A percentile compares a stretch with the other conserved stretches of the same genome.
Evolutionary conservation across 1,140 invertebrate species (phyloP).

Genomic region (Lordiphosa clarofinis): DNA sequence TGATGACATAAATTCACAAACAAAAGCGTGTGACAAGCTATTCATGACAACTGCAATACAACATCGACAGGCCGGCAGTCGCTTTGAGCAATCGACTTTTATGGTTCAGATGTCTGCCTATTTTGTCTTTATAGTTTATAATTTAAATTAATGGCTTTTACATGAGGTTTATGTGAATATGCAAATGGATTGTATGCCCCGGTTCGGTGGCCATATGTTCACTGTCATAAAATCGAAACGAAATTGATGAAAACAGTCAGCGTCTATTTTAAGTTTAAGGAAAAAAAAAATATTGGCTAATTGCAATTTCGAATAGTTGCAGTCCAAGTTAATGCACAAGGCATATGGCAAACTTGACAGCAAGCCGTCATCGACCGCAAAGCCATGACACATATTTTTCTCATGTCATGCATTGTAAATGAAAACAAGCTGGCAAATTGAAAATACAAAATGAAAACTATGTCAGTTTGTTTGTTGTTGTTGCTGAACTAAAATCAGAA

Average conservation of each 20-base stretch:
- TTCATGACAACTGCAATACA: slow-evolving; percentile 65
- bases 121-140: slow-evolving; percentile 69
- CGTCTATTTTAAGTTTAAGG: slow-evolving; percentile 34
- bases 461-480: slow-evolving; percentile 8
- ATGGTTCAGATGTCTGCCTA: slow-evolving; percentile 43
- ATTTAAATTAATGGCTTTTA: slow-evolving; percentile 76
- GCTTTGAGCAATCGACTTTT: slow-evolving; percentile 54
- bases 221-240: slow-evolving; percentile 63
- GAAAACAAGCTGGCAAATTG: slow-evolving; percentile 26
- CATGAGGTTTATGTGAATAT: slow-evolving; percentile 55
- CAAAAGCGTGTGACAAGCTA: slow-evolving; percentile 56
- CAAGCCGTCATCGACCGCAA: slow-evolving; percentile 11
- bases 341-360: slow-evolving; percentile 6
- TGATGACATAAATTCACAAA: slow-evolving; percentile 47
- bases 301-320: slow-evolving; percentile 32
- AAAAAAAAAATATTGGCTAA: slow-evolving; percentile 12
- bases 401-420: slow-evolving; percentile 41
- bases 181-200: slow-evolving; percentile 26
- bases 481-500: not conserved
- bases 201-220: slow-evolving; percentile 59
- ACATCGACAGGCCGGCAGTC: slow-evolving; percentile 14
- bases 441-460: slow-evolving; percentile 45
- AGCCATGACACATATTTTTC: slow-evolving; percentile 63
- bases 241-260: slow-evolving; percentile 27
- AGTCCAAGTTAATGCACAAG: slow-evolving; percentile 10